These are phyloP conservation scores for Tortrix viridana DNA, from an alignment of 2,888 invertebrate genomes.

Conservation along the genomic window DNA sequence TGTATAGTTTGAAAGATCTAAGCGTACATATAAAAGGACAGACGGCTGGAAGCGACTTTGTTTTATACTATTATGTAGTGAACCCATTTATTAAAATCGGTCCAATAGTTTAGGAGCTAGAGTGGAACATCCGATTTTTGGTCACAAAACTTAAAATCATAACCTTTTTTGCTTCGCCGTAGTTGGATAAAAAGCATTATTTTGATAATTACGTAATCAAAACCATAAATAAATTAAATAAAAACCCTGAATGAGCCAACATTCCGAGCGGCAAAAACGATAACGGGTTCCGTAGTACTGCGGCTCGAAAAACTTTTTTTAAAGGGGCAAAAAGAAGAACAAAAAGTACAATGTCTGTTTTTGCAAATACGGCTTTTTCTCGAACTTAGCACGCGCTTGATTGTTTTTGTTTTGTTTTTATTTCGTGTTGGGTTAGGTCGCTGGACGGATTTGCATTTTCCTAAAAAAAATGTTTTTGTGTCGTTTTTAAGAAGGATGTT, in stretches of 20 bases:
- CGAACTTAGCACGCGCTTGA: conserved; percentile 71
- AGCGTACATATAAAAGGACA: too few relatives aligned
- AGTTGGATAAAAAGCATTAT: too few relatives aligned
- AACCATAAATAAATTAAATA: conserved; percentile 52
- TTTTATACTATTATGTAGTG: too few relatives aligned
- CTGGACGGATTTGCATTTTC: conserved; percentile 41
- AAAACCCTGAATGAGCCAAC: conserved; percentile 56
- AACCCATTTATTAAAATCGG: too few relatives aligned
- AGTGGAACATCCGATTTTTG: too few relatives aligned
- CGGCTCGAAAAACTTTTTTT: conserved; percentile 60
- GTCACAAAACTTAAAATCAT: too few relatives aligned
- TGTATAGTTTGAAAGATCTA: too few relatives aligned
- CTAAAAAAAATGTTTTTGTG: conserved; percentile 2
- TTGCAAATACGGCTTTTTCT: conserved; percentile 78
- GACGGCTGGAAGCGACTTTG: too few relatives aligned
- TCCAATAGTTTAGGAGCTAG: too few relatives aligned
- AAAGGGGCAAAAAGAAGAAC: conserved; percentile 76
- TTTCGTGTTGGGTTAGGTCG: conserved; percentile 67
- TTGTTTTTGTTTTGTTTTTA: conserved; percentile 57
- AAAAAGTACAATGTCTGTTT: conserved; percentile 72
- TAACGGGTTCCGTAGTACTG: conserved; percentile 71
- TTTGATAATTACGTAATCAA: conserved; percentile 54
- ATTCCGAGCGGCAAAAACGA: conserved; percentile 66
- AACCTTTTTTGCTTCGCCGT: too few relatives aligned
- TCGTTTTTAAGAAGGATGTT: not conserved